Evolutionary conservation across 2,113 vertebrate species (phyloP), one percentile per base, ranked within the genome.

Genomic region (Ranitomeya imitator): DNA sequence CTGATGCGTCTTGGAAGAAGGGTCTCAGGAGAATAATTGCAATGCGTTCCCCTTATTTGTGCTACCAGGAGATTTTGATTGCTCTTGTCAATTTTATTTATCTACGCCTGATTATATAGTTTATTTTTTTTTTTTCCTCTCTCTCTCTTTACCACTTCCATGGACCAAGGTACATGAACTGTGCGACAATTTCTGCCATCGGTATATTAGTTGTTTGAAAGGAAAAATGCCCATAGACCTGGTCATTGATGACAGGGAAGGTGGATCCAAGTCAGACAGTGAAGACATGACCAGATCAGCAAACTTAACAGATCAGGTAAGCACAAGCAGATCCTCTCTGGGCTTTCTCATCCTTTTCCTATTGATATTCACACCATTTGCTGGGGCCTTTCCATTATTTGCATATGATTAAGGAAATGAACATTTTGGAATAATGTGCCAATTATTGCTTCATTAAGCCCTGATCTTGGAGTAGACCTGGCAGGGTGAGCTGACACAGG

Each of bases 121-220:
- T 90, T 37, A 61, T 69, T 74, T 59, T 73, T 57, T 77, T 14
- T 77, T 61, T 77, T 88, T 89, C 77, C 10, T n/a, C 9, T 45
- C 69, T 61, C 59, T 45, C 5, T 0, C 31, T 5, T 7, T 45
- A 45, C 37, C 37, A 45, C 37, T 45, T 5, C 37, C 37, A 45
- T 85, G 92, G 91, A 94, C 88, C 86, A 92, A 99, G 98, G 98
- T 99, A 91, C 98, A 99, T 95, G 98, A 99, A 95, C 95, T 99
- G 93, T 99, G 98, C 95, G 98, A 99, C 97, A 99, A 99, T 95
- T 99, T 99, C 96, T 99, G 98, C 95, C 98, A 99, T 95, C 97
- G 98, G 95, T 99, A 99, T 96, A 99, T 99, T 96, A 99, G 98
- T 96, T 99, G 98, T 95, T 96, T 99, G 95, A 99, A 99, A 95